These are phyloP conservation scores for Apis florea DNA, from an alignment of 1,140 invertebrate species.

Conservation along the genomic window DNA sequence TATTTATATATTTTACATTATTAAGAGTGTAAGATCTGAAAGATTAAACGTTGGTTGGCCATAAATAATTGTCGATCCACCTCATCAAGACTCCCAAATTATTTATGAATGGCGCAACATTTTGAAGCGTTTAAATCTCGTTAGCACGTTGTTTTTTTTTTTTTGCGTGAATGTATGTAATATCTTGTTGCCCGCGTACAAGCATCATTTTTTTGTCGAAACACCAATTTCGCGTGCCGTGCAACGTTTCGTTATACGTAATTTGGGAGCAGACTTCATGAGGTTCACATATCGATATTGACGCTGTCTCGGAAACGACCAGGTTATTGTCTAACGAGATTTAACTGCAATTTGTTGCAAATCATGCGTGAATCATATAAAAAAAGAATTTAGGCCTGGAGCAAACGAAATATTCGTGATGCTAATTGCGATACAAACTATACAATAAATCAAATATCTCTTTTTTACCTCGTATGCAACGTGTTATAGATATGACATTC, in stretches of 20 bases:
- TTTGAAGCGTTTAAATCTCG: constrained; percentile 79
- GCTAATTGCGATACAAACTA: background rate
- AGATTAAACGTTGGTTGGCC: background rate
- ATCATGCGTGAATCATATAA: constrained; percentile 34
- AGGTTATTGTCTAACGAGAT: constrained; percentile 79
- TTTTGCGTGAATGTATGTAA: background rate
- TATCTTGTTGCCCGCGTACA: background rate
- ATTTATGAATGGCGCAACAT: constrained; percentile 75
- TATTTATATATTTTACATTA: background rate
- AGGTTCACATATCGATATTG: constrained; percentile 72
- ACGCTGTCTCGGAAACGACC: constrained; percentile 41
- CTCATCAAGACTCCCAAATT: constrained; percentile 81
- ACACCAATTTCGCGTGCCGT: constrained; percentile 27
- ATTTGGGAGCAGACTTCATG: constrained; percentile 80
- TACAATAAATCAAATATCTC: background rate
- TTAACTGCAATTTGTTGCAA: constrained; percentile 75
- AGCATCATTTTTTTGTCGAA: background rate
- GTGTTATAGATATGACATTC: background rate
- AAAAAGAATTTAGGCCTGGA: constrained; percentile 42
- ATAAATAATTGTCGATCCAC: constrained; percentile 53
- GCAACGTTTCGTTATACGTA: constrained; percentile 42
- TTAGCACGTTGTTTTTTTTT: constrained; percentile 71
- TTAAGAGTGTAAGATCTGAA: background rate
- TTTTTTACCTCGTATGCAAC: background rate
- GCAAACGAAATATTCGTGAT: background rate